Evolutionary conservation across 2,888 invertebrate genomes (phyloP).

Genomic region (Cabera pusaria): DNA sequence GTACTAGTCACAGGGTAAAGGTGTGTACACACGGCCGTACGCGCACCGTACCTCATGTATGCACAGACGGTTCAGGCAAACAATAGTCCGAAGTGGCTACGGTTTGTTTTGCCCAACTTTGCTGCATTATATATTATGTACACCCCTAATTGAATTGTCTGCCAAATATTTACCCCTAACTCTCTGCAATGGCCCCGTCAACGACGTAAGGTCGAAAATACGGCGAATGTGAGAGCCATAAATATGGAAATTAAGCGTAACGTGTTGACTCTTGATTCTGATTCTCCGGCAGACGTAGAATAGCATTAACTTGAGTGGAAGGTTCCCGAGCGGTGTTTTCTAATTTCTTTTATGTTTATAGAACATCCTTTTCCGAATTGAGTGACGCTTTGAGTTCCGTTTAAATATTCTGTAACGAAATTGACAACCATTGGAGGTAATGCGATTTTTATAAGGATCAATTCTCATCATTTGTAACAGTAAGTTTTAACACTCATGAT

Average conservation of each 20-base stretch:
- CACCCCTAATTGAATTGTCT: conserved; percentile 53
- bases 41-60: conserved; percentile 23
- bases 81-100: conserved; percentile 47
- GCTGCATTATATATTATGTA: conserved; percentile 47
- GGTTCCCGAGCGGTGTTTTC: no score
- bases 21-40: conserved; percentile 16
- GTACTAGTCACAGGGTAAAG: conserved; percentile 7
- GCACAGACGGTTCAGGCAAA: conserved; percentile 44
- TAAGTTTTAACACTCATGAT: no score
- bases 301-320: not conserved
- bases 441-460: no score
- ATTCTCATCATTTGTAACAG: no score
- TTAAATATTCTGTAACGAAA: no score
- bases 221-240: conserved; percentile 7
- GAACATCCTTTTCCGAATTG: no score
- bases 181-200: not conserved
- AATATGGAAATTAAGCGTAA: conserved; percentile 27
- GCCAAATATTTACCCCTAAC: conserved; percentile 44
- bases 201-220: conserved; percentile 16
- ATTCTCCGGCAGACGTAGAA: conserved; percentile 2
- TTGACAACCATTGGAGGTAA: no score
- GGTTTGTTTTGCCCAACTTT: conserved; percentile 41
- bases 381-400: no score
- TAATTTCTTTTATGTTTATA: not conserved
- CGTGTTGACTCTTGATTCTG: conserved; percentile 14